Evolutionary conservation across 2,888 invertebrate species (phyloP).

Genomic region (Melanostoma scalare): DNA sequence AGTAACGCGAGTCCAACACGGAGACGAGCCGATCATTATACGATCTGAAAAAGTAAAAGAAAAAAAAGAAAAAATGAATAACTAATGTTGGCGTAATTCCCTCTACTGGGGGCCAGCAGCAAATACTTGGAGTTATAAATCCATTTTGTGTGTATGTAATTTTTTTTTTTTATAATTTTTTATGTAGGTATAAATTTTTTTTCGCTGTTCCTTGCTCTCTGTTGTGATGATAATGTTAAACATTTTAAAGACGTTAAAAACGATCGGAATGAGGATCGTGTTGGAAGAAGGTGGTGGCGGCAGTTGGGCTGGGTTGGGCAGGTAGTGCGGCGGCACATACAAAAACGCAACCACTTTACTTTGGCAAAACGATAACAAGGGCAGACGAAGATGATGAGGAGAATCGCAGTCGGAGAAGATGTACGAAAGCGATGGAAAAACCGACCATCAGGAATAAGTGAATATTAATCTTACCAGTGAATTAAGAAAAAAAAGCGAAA

Average conservation of each 20-base stretch:
- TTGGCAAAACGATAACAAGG: slow-evolving; percentile 61
- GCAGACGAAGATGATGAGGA: background rate
- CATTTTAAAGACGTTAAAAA: slow-evolving; percentile 64
- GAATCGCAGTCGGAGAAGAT: background rate
- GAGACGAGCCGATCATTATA: slow-evolving; percentile 29
- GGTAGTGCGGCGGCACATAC: slow-evolving; percentile 43
- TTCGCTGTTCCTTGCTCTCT: slow-evolving; percentile 26
- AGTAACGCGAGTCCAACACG: slow-evolving; percentile 41
- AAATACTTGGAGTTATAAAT: slow-evolving; percentile 58
- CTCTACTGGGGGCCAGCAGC: slow-evolving; percentile 18
- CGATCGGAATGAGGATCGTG: slow-evolving; percentile 49
- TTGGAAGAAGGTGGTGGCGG: slow-evolving; percentile 49
- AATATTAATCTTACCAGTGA: slow-evolving; percentile 69
- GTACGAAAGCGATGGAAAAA: slow-evolving; percentile 1
- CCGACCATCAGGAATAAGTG: slow-evolving; percentile 61
- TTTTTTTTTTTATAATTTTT: slow-evolving; percentile 18
- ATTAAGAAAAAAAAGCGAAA: slow-evolving; percentile 32
- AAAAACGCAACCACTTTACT: slow-evolving; percentile 64
- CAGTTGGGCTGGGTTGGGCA: slow-evolving; percentile 61
- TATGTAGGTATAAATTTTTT: slow-evolving; percentile 26
- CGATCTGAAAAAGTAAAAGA: background rate
- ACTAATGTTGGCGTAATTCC: slow-evolving; percentile 55
- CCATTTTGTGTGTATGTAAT: slow-evolving; percentile 16
- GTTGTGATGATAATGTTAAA: slow-evolving; percentile 67
- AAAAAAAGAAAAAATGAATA: slow-evolving; percentile 45